Evolutionary conservation across 2,113 vertebrate species (phyloP), one percentile per base, ranked within the genome.

Genomic region (Conger conger): DNA sequence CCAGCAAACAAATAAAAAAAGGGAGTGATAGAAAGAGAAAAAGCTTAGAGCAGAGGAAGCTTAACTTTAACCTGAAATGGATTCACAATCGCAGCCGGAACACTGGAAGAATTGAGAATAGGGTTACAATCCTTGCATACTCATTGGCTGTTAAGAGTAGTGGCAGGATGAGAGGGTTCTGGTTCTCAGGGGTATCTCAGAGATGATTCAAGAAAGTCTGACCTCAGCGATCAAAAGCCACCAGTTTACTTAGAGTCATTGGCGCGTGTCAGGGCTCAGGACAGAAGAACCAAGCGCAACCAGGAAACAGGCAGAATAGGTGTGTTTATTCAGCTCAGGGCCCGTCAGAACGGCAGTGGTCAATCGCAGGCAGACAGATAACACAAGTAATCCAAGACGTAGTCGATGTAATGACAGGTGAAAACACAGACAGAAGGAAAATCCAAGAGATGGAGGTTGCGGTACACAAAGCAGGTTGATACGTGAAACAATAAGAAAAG

Each of bases 1-100:
- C 92, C 90, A 87, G 91, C 89, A 91, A 93, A 93, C 87, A 92
- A 91, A 94, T 88, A 91, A 91, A 91, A 89, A 89, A 87, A 87
- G 81, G 85, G 85, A 23, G 87, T 87, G 85, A 87, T 82, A 23
- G 88, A 18, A 54, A 77, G 1, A 53, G 83, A 86, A 73, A 79
- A 87, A 15, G 85, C n/a, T n/a, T n/a, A n/a, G 42, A 13, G 4
- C 45, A 84, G 83, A 78, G 53, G 79, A 84, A 63, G 36, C 37
- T 63, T 23, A 78, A 2, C 35, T 54, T 57, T 30, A 79, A 84
- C 76, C 53, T 15, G 8, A 45, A 50, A 17, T 50, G 13, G 79
- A 6, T 4, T 2, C 1, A 53, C 40, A 16, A n/a, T 7, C 40
- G 13, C 68, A 33, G 68, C 27, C n/a, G 13, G 3, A 73, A 73